Evolutionary conservation across 2,888 invertebrate genomes (phyloP).

Genomic region (Griposia aprilina): DNA sequence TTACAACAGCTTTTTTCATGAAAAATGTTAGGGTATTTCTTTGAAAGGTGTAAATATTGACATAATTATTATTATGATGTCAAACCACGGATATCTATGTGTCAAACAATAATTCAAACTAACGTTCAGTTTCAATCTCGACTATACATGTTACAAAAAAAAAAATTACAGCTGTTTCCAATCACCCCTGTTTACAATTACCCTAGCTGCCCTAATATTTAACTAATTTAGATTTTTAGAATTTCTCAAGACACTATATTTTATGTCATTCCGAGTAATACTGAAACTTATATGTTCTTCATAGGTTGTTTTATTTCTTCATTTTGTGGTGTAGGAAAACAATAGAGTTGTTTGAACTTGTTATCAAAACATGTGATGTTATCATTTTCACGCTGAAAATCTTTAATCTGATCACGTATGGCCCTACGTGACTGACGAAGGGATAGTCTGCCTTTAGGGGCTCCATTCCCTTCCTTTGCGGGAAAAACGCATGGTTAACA

Average conservation of each 20-base stretch:
- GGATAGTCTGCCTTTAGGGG: conserved; percentile 47
- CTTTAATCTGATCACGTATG: conserved; percentile 64
- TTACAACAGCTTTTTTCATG: too few species aligned
- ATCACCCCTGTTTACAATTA: too few species aligned
- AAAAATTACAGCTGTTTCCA: too few species aligned
- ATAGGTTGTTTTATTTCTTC: neutral
- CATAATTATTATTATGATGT: too few species aligned
- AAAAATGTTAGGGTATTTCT: too few species aligned
- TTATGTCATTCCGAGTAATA: neutral
- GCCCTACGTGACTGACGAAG: conserved; percentile 59
- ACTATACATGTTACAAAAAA: too few species aligned
- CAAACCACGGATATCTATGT: too few species aligned
- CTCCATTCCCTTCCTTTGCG: conserved; percentile 21
- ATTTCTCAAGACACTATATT: neutral
- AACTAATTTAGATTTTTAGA: too few species aligned
- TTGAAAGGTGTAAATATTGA: too few species aligned
- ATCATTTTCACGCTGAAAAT: conserved; percentile 54
- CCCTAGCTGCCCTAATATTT: too few species aligned
- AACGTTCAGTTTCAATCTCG: too few species aligned
- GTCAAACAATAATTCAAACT: too few species aligned
- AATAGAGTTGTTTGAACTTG: neutral
- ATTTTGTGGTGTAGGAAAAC: conserved; percentile 7
- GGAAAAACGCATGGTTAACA: conserved; percentile 60
- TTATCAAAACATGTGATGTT: conserved; percentile 38
- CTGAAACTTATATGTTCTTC: neutral